Evolutionary conservation across 2,113 vertebrate genomes (phyloP), one percentile per base, ranked within the genome.

Genomic region (Gobius niger): DNA sequence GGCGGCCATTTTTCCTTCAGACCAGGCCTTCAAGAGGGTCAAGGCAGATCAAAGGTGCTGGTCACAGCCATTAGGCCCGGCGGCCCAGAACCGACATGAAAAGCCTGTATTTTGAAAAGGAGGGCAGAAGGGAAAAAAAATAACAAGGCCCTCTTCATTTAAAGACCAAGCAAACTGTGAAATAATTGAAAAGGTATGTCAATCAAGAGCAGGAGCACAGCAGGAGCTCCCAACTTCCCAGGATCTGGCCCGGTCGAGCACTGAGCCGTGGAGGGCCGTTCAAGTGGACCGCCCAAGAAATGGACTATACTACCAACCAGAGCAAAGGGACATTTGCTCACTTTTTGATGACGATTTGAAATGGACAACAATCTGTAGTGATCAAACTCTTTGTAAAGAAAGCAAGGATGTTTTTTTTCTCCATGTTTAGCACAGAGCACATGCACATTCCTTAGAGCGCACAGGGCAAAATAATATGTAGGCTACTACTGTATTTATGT

Each of bases 161-260:
- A 92, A 90, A 91, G 90, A 91, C 88, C 87, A 89, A 92, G 90
- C 92, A 93, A 94, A 93, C 92, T 94, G 92, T 93, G 92, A 93
- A 94, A 93, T 93, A 93, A 93, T 93, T 93, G 92, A 94, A 93
- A 94, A 94, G 92, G 92, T 93, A 91, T 88, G 92, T 93, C 92
- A 94, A 93, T 94, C 92, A 93, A 89, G 88, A 82, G 82, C 80
- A 83, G 89, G 87, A 72, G 77, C 91, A 77, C 88, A 87, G 91
- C 87, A 73, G 92, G 92, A 88, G 73, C 78, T 67, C 76, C 49
- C 41, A 87, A 90, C 91, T 93, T 93, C 91, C 93, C 92, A 93
- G 89, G 91, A 89, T 91, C 82, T 75, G 87, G 84, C 89, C 78
- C 68, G 84, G 87, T 88, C 67, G 82, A 90, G 90, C 85, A 84